A percentile compares a stretch with the other conserved stretches of the same genome.
Conservation (phyloP, 2,888 invertebrate genomes). For the Caenorhabditis japonica region DNA sequence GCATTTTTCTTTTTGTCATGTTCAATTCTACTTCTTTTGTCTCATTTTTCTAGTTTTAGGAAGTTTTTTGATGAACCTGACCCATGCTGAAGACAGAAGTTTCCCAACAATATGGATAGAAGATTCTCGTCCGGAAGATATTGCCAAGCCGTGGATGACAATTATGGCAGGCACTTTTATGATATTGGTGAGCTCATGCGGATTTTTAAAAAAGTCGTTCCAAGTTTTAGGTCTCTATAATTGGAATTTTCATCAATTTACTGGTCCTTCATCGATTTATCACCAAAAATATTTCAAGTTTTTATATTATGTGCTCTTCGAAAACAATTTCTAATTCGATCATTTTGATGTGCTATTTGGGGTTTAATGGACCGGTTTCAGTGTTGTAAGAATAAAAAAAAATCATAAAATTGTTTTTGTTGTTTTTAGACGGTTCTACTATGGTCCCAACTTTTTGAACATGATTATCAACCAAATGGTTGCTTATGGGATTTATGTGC, state of each 20-base stretch:
- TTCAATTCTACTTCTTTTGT: too few relatives aligned
- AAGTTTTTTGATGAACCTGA: too few relatives aligned
- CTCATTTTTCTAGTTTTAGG: too few relatives aligned
- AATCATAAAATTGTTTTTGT: too few relatives aligned
- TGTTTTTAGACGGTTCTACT: too few relatives aligned
- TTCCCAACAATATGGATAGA: conserved; percentile 39
- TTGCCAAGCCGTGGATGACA: conserved; percentile 46
- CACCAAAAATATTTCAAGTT: conserved; percentile 38
- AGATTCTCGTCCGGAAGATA: conserved; percentile 37
- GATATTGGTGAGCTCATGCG: conserved; percentile 2
- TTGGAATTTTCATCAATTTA: conserved; percentile 28
- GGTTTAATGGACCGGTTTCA: conserved; percentile 44
- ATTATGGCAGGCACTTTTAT: conserved; percentile 35
- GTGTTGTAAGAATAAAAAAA: conserved; percentile 41
- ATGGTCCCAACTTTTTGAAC: conserved; percentile 18
- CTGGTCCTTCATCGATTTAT: conserved; percentile 21
- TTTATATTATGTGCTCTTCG: conserved; percentile 46
- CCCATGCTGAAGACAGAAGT: neutral
- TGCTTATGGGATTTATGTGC: conserved; percentile 29
- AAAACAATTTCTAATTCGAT: conserved; percentile 46
- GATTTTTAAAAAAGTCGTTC: too few relatives aligned
- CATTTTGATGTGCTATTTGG: conserved; percentile 30
- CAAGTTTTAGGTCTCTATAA: conserved; percentile 11
- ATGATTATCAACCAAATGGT: conserved; percentile 41
- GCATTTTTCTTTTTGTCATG: too few relatives aligned